Base-by-base conservation (phyloP, 2,888 invertebrate genomes). In the Ormia ochracea region DNA sequence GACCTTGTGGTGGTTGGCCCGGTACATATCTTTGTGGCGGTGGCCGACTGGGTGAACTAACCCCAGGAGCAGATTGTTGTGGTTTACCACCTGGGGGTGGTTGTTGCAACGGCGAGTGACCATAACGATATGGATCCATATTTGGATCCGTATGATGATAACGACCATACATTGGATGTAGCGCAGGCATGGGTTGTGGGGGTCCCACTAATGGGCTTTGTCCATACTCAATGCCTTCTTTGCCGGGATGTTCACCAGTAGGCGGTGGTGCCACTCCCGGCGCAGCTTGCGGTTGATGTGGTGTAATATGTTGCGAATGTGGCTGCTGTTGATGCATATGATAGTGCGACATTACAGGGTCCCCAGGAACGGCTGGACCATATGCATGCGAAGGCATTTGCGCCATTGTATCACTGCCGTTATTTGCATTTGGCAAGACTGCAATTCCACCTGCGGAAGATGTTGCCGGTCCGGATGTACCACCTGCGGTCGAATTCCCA, bases 1-100 rank as follows among this genome's bases (percentile, higher is more conserved):
- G 97, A 76, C 97, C 97, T 83, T 95, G 94, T 69, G 95, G 94
- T 88, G 95, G 96, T 66, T 95, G 90, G n/a, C 90, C 89, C 33
- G 89, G 90, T 82, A 90, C 89, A 83, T 89, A 90, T 7, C 90
- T 85, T 79, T 90, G 90, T 82, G 88, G 89, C 54, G 89, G 89
- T 78, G 90, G 90, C 28, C 90, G 85, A 83, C 86, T 88, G 4
- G 90, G 89, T 9, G 90, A 88, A 12, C 88, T 85, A 75, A 87
- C 86, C 3, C 85, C 87, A 5, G 82, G 87, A 61, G 68, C 82
- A 21, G 81, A 70, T 73, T 82, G 85, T 38, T 84, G 85, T 19
- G 87, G 87, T 78, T 89, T 89, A 58, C 86, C 84, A n/a, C 87
- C 86, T 31, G 85, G 85, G 10, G 86, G 87, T 63, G 86, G 85